Percentiles rank a stretch among this genome's conserved stretches.
Conservation (phyloP, 2,888 invertebrate species). For the Myathropa florea region DNA sequence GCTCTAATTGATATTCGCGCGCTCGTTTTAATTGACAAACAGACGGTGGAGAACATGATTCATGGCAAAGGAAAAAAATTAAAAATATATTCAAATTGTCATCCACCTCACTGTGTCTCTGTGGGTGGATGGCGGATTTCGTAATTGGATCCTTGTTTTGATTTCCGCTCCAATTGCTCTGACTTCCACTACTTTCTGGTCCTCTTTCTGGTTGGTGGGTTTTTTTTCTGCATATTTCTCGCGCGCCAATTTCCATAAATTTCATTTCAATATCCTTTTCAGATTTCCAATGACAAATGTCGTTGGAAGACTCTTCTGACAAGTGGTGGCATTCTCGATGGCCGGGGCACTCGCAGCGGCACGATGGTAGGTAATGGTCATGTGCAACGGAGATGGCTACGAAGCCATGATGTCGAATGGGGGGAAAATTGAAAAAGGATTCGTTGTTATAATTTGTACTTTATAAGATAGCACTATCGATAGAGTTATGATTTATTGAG, state of each 20-base stretch:
- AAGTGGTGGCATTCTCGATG: background rate
- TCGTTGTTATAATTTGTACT: constrained; percentile 22
- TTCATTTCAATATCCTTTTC: constrained; percentile 23
- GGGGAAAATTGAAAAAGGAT: constrained; percentile 4
- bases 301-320: constrained; percentile 3
- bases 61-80: background rate
- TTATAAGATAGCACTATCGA: background rate
- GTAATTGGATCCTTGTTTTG: constrained; percentile 59
- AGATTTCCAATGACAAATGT: constrained; percentile 24
- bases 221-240: background rate
- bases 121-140: constrained; percentile 4
- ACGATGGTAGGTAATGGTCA: background rate
- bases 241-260: constrained; percentile 43
- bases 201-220: background rate
- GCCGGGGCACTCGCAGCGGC: background rate
- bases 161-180: constrained; percentile 50
- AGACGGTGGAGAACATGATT: background rate
- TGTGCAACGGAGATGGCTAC: background rate
- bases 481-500: constrained; percentile 4
- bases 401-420: too few species aligned
- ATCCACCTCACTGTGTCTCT: background rate
- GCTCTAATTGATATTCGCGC: constrained; percentile 40
- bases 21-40: constrained; percentile 33
- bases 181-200: background rate
- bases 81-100: constrained; percentile 39